These are phyloP conservation scores for Morbakka virulenta DNA, from an alignment of 30 jellyfish, hydroid and myxozoan species.

Conservation along the genomic window DNA sequence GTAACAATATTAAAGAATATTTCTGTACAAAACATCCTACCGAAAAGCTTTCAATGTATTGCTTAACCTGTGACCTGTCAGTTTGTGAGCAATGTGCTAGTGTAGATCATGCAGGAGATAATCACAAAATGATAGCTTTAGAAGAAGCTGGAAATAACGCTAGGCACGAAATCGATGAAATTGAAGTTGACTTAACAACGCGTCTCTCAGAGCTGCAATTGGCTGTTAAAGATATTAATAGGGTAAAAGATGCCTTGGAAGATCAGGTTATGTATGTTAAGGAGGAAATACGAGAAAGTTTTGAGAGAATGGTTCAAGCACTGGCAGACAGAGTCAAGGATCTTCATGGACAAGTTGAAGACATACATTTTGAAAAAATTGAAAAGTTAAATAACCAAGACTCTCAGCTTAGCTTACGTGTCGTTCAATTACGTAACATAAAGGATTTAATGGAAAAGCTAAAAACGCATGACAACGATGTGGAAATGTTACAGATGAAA, in stretches of 20 bases:
- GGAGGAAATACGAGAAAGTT: slow-evolving; percentile 52
- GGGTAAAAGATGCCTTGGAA: slow-evolving; percentile 54
- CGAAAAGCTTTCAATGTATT: slow-evolving; percentile 54
- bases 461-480: slow-evolving; percentile 65
- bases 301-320: slow-evolving; percentile 44
- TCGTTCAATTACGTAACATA: slow-evolving; percentile 29
- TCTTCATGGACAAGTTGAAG: slow-evolving; percentile 52
- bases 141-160: slow-evolving; percentile 68
- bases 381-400: slow-evolving; percentile 45
- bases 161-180: slow-evolving; percentile 33
- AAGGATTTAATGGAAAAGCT: slow-evolving; percentile 34
- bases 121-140: slow-evolving; percentile 74
- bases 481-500: slow-evolving; percentile 93
- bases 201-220: slow-evolving; percentile 29
- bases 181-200: slow-evolving; percentile 38
- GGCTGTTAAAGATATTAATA: slow-evolving; percentile 49
- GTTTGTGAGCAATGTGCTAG: slow-evolving; percentile 77
- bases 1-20: slow-evolving; percentile 47
- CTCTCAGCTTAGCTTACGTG: slow-evolving; percentile 29
- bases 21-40: slow-evolving; percentile 74
- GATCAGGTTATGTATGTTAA: slow-evolving; percentile 65
- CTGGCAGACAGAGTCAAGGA: slow-evolving; percentile 61
- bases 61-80: slow-evolving; percentile 73
- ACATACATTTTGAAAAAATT: slow-evolving; percentile 25
- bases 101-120: slow-evolving; percentile 55